These are phyloP conservation scores for Drosophila rubida DNA, from an alignment of 2,888 invertebrate species.

Conservation along the genomic window DNA sequence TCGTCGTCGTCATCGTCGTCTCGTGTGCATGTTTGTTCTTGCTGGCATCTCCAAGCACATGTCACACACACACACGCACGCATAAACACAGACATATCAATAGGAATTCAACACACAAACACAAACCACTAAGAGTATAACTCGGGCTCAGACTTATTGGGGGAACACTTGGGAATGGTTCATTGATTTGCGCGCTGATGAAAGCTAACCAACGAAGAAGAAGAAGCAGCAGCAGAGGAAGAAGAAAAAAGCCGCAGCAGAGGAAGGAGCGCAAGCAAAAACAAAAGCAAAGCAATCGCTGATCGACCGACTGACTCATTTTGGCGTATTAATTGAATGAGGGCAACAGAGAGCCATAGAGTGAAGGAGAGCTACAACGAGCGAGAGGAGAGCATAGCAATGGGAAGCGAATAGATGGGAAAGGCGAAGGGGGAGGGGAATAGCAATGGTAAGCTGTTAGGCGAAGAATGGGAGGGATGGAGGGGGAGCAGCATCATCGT, in stretches of 20 bases:
- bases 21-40: slow-evolving; percentile 62
- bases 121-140: slow-evolving; percentile 37
- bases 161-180: slow-evolving; percentile 64
- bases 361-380: not conserved
- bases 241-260: slow-evolving; percentile 3
- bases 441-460: not conserved
- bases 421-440: not conserved
- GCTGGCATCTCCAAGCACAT: slow-evolving; percentile 68
- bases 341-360: slow-evolving; percentile 31
- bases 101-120: not conserved
- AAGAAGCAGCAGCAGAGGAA: not conserved
- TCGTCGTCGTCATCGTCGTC: slow-evolving; percentile 36
- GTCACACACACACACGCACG: slow-evolving; percentile 45
- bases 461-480: not conserved
- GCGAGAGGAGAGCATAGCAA: not conserved
- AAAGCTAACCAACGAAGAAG: slow-evolving; percentile 28
- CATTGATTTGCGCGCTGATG: slow-evolving; percentile 61
- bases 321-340: slow-evolving; percentile 54
- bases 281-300: slow-evolving; percentile 34
- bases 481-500: slow-evolving; percentile 24
- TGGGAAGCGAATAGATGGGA: not conserved
- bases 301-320: slow-evolving; percentile 77
- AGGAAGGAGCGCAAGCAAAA: slow-evolving; percentile 21
- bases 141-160: slow-evolving; percentile 41
- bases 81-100: slow-evolving; percentile 1